Conservation (phyloP, 2,797 vertebrate species). For the Microctenopoma stevenorrisi region DNA sequence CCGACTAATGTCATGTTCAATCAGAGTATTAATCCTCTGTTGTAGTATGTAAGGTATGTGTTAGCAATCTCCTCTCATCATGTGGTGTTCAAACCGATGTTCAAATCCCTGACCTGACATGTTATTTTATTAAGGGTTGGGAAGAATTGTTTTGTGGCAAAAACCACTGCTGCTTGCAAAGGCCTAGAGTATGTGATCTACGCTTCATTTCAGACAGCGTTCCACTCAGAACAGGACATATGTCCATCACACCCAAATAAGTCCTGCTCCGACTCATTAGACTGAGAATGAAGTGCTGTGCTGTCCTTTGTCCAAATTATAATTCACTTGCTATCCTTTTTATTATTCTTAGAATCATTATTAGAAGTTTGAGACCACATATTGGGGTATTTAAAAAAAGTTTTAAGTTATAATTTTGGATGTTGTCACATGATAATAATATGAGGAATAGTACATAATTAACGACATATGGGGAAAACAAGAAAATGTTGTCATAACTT, state of each 20-base stretch:
- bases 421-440: not conserved
- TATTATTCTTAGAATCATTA: too few relatives aligned
- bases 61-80: conserved; percentile 13
- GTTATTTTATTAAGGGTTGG: conserved; percentile 1
- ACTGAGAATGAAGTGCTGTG: conserved; percentile 16
- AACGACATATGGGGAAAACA: not conserved
- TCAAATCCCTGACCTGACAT: conserved; percentile 1
- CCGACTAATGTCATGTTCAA: conserved; percentile 14
- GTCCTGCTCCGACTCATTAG: conserved; percentile 32
- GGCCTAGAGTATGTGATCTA: conserved; percentile 16
- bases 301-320: too few relatives aligned
- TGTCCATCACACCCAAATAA: conserved; percentile 31
- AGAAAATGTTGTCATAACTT: not conserved
- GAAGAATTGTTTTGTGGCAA: conserved; percentile 24
- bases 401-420: too few relatives aligned
- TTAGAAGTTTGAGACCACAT: too few relatives aligned
- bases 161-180: conserved; percentile 14
- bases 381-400: too few relatives aligned
- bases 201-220: conserved; percentile 34
- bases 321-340: too few relatives aligned
- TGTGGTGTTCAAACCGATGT: conserved; percentile 15
- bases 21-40: not conserved
- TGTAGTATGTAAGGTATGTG: not conserved
- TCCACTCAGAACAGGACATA: conserved; percentile 20
- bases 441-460: not conserved